Evolutionary conservation across 1,140 invertebrate species (phyloP).

Genomic region (Xylocopa sonorina): DNA sequence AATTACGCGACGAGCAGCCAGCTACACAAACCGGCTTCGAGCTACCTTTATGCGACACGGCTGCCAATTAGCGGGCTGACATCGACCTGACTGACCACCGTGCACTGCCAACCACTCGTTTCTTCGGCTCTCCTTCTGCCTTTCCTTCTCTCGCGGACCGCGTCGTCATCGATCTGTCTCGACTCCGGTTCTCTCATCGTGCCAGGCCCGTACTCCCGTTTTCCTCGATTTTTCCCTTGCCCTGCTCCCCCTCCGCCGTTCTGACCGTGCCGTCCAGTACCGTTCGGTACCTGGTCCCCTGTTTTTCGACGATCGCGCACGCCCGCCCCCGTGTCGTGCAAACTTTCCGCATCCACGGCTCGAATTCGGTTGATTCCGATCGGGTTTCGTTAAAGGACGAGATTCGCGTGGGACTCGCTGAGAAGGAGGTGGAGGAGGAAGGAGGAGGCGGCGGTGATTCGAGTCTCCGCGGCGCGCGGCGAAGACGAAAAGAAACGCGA

Average conservation of each 20-base stretch:
- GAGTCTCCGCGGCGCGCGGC: too few relatives aligned
- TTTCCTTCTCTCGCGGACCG: constrained; percentile 24
- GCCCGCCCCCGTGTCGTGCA: too few relatives aligned
- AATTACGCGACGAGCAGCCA: constrained; percentile 77
- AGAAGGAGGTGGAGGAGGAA: too few relatives aligned
- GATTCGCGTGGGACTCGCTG: too few relatives aligned
- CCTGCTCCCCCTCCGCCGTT: background rate
- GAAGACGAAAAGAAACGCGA: too few relatives aligned
- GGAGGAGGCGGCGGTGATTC: too few relatives aligned
- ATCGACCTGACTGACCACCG: constrained; percentile 80
- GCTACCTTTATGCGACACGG: constrained; percentile 79
- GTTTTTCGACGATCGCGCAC: too few relatives aligned
- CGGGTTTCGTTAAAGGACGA: too few relatives aligned
- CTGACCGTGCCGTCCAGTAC: background rate
- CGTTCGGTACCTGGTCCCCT: too few relatives aligned
- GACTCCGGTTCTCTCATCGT: too few relatives aligned
- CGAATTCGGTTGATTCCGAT: too few relatives aligned
- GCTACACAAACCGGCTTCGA: constrained; percentile 77
- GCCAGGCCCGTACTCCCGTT: background rate
- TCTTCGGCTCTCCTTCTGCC: constrained; percentile 47
- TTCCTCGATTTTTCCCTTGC: background rate
- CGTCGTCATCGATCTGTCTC: constrained; percentile 57
- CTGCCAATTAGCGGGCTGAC: constrained; percentile 81
- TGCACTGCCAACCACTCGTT: constrained; percentile 65
- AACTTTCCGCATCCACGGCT: too few relatives aligned